Evolutionary conservation across 2,888 invertebrate genomes (phyloP).

Genomic region (Tipula confusa): DNA sequence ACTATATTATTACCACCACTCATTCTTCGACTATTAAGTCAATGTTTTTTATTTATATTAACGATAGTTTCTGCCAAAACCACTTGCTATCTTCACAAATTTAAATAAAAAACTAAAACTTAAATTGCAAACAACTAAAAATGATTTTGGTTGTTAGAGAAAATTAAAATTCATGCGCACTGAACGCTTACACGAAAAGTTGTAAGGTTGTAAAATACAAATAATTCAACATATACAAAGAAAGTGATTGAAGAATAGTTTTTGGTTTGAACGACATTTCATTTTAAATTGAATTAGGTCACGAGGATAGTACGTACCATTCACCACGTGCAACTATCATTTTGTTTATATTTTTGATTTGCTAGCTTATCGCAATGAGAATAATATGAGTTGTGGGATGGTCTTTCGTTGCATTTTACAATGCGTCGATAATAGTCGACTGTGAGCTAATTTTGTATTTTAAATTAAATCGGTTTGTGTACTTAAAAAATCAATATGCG

Average conservation of each 20-base stretch:
- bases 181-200: not conserved
- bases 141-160: not conserved
- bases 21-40: not conserved
- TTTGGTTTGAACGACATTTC: not conserved
- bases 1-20: not conserved
- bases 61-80: not conserved
- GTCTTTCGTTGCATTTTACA: no score
- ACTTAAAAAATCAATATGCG: not conserved
- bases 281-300: conserved; percentile 29
- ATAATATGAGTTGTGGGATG: not conserved
- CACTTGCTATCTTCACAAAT: not conserved
- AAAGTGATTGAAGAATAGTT: not conserved
- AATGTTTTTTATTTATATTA: not conserved
- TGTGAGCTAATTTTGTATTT: no score
- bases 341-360: not conserved
- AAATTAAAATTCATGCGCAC: not conserved
- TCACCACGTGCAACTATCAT: not conserved
- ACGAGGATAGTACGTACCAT: conserved; percentile 28
- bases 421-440: no score
- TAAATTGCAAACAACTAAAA: not conserved
- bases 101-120: not conserved
- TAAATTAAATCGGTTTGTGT: not conserved
- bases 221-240: not conserved
- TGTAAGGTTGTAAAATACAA: not conserved
- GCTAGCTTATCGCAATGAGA: not conserved